Conservation (phyloP, 2,888 invertebrate species). For the Acleris holmiana region DNA sequence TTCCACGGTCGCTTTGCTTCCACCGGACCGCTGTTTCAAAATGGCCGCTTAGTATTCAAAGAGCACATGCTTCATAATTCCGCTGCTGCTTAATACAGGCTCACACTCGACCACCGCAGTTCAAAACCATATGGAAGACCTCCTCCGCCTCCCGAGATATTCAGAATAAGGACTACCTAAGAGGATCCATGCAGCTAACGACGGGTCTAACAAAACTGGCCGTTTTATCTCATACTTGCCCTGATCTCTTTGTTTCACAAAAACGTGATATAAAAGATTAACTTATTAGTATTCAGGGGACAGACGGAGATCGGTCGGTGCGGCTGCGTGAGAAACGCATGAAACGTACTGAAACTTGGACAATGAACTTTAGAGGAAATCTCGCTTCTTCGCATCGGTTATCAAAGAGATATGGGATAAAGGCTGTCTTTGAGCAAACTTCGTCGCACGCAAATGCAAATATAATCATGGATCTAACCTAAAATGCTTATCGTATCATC, state of each 20-base stretch:
- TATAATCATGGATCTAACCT: slow-evolving; percentile 25
- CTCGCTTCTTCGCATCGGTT: slow-evolving; percentile 20
- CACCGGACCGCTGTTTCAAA: slow-evolving; percentile 63
- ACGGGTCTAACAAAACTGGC: slow-evolving; percentile 58
- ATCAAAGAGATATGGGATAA: slow-evolving; percentile 30
- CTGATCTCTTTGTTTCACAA: slow-evolving; percentile 81
- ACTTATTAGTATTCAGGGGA: slow-evolving; percentile 80
- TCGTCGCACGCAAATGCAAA: slow-evolving; percentile 26
- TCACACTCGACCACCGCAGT: slow-evolving; percentile 71
- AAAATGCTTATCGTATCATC: slow-evolving; percentile 28
- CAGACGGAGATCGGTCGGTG: slow-evolving; percentile 61
- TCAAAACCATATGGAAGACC: slow-evolving; percentile 58
- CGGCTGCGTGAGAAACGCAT: slow-evolving; percentile 62
- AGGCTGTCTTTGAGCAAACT: slow-evolving; percentile 41
- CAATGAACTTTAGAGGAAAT: slow-evolving; percentile 30
- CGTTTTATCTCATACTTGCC: slow-evolving; percentile 70
- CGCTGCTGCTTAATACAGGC: slow-evolving; percentile 77
- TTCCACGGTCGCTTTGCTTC: slow-evolving; percentile 49
- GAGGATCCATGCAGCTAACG: slow-evolving; percentile 44
- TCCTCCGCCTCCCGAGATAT: slow-evolving; percentile 45
- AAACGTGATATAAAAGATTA: slow-evolving; percentile 83
- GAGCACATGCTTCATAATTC: slow-evolving; percentile 80
- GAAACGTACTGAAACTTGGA: slow-evolving; percentile 44
- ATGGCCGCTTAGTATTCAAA: slow-evolving; percentile 76
- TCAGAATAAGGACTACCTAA: slow-evolving; percentile 42